Percentiles rank a stretch among this genome's conserved stretches.
Evolutionary conservation across 1,140 invertebrate species (phyloP).

Genomic region (Calycopis cecrops): DNA sequence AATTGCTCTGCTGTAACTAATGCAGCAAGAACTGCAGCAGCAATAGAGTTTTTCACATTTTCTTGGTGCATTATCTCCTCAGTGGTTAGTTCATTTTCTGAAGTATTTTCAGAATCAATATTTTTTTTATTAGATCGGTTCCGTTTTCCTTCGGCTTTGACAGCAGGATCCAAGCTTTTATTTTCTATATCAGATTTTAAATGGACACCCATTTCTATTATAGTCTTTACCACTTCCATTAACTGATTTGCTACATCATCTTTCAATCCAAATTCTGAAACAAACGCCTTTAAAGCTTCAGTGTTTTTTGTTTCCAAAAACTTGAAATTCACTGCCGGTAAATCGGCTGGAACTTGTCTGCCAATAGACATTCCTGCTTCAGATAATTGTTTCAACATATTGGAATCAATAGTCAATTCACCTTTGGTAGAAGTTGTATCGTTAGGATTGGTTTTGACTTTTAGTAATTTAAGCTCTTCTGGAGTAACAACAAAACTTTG

Average conservation of each 20-base stretch:
- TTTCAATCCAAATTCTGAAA: slow-evolving; percentile 70
- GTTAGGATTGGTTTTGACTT: slow-evolving; percentile 76
- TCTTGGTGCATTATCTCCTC: slow-evolving; percentile 53
- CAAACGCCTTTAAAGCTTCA: slow-evolving; percentile 68
- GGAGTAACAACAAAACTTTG: slow-evolving; percentile 85
- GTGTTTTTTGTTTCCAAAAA: slow-evolving; percentile 75
- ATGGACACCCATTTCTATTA: slow-evolving; percentile 72
- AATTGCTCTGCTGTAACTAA: slow-evolving; percentile 73
- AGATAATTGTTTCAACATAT: slow-evolving; percentile 81
- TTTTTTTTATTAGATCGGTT: slow-evolving; percentile 44
- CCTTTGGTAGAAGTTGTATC: slow-evolving; percentile 75
- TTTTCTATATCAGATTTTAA: slow-evolving; percentile 59
- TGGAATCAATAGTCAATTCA: slow-evolving; percentile 79
- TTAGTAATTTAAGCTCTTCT: slow-evolving; percentile 80
- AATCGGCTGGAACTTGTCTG: slow-evolving; percentile 77
- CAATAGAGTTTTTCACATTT: slow-evolving; percentile 74
- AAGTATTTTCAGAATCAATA: slow-evolving; percentile 33
- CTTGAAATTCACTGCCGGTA: slow-evolving; percentile 79
- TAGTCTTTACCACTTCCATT: slow-evolving; percentile 70
- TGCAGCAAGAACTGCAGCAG: slow-evolving; percentile 75
- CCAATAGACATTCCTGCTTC: slow-evolving; percentile 83
- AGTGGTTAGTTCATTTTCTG: slow-evolving; percentile 27
- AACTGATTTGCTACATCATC: slow-evolving; percentile 72
- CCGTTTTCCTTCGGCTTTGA: slow-evolving; percentile 41
- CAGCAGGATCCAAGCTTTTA: slow-evolving; percentile 35